Evolutionary conservation across 2,113 vertebrate species (phyloP).

Genomic region (Condylura cristata): DNA sequence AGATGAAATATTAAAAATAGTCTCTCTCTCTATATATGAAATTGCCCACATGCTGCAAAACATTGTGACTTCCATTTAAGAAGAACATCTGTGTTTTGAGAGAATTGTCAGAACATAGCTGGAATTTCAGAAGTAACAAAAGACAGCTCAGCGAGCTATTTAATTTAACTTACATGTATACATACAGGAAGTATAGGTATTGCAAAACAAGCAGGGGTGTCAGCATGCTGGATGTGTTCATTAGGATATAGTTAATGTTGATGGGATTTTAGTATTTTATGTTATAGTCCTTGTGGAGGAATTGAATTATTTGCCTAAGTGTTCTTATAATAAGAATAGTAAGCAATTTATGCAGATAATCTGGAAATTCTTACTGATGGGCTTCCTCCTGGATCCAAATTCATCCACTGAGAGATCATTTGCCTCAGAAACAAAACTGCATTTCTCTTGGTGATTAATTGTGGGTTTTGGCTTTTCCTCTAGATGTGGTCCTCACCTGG

Average conservation of each 20-base stretch:
- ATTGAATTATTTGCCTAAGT: constrained; percentile 50
- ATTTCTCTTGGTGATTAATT: constrained; percentile 54
- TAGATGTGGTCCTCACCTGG: constrained; percentile 39
- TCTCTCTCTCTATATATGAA: background rate
- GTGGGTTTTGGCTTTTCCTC: constrained; percentile 48
- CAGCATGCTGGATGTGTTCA: background rate
- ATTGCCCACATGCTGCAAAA: constrained; percentile 39
- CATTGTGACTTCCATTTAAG: constrained; percentile 52
- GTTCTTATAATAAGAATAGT: constrained; percentile 19
- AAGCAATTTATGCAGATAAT: constrained; percentile 64
- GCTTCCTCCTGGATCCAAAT: constrained; percentile 31
- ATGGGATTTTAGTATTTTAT: constrained; percentile 38
- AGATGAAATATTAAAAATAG: constrained; percentile 6
- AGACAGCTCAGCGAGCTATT: constrained; percentile 59
- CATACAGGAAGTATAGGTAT: background rate
- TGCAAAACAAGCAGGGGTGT: constrained; percentile 58
- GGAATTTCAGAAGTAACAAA: constrained; percentile 65
- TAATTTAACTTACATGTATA: constrained; percentile 21
- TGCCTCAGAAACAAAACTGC: constrained; percentile 47
- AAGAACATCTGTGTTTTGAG: constrained; percentile 42
- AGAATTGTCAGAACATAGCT: constrained; percentile 60
- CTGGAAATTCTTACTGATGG: constrained; percentile 60
- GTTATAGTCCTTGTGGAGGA: constrained; percentile 52
- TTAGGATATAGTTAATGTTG: constrained; percentile 49
- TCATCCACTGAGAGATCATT: constrained; percentile 48